phyloP scores from a whole-genome alignment of 2,888 invertebrate genomes.

The Pandemis corylana region DNA sequence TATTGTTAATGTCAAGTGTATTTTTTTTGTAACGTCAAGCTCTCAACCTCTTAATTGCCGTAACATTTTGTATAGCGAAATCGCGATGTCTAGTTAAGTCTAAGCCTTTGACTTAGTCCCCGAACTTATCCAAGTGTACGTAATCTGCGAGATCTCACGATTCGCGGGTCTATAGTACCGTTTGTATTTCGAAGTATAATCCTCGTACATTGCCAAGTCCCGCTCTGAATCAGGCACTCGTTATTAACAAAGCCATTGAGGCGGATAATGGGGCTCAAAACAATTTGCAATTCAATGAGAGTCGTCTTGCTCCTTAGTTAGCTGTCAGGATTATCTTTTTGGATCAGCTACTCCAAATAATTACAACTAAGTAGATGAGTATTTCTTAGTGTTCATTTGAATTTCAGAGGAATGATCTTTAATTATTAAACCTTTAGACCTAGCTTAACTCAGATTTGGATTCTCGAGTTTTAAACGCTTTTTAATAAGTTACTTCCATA shows the following conservation, averaged over 20 bases:
- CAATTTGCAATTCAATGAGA: constrained; percentile 55
- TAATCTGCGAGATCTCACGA: constrained; percentile 21
- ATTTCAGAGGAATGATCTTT: constrained; percentile 6
- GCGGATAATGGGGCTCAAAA: constrained; percentile 48
- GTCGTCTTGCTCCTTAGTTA: constrained; percentile 40
- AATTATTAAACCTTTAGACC: background rate
- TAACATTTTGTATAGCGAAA: constrained; percentile 8
- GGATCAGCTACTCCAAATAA: constrained; percentile 40
- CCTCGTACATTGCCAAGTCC: constrained; percentile 3
- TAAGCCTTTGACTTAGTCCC: constrained; percentile 9
- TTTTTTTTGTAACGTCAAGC: too few species aligned
- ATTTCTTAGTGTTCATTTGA: constrained; percentile 14
- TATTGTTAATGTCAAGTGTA: too few species aligned
- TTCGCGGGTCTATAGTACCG: constrained; percentile 4
- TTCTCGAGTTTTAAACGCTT: background rate
- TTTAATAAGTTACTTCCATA: too few species aligned
- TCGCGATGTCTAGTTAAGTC: constrained; percentile 14
- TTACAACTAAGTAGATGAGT: constrained; percentile 22
- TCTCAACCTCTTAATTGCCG: constrained; percentile 14
- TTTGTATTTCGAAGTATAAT: constrained; percentile 26
- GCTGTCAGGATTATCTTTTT: constrained; percentile 42
- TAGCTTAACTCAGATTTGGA: background rate
- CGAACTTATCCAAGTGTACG: constrained; percentile 21
- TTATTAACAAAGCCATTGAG: constrained; percentile 49
- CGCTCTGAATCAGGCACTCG: constrained; percentile 41